Evolutionary conservation across 2,888 invertebrate species (phyloP).

Genomic region (Lasius platythorax): DNA sequence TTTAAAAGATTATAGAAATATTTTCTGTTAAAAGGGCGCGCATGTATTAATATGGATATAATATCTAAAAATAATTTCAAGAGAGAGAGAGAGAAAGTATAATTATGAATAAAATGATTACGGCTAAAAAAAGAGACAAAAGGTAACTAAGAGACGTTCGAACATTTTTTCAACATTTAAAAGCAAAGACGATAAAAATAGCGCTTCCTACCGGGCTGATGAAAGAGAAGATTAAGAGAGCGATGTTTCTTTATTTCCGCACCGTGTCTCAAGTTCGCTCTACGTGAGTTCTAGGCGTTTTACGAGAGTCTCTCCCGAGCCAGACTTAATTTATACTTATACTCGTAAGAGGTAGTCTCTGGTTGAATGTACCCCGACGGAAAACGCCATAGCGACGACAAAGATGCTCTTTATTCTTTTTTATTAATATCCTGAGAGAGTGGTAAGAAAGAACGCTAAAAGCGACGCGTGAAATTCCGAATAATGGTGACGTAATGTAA

Average conservation of each 20-base stretch:
- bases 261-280: constrained; percentile 30
- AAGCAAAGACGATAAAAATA: constrained; percentile 39
- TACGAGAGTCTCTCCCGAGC: constrained; percentile 50
- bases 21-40: neutral
- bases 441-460: neutral
- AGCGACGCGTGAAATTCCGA: constrained; percentile 31
- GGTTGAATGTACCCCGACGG: constrained; percentile 27
- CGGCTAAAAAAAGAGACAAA: neutral
- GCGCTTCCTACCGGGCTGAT: constrained; percentile 26
- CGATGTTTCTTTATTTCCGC: constrained; percentile 48
- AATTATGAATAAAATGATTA: constrained; percentile 5
- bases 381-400: constrained; percentile 57
- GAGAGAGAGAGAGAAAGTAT: neutral
- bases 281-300: constrained; percentile 32
- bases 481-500: neutral
- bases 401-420: constrained; percentile 53
- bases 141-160: constrained; percentile 12
- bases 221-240: constrained; percentile 16
- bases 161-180: neutral
- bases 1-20: neutral
- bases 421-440: constrained; percentile 34
- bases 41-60: constrained; percentile 24
- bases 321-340: constrained; percentile 53
- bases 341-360: constrained; percentile 13
- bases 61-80: constrained; percentile 14